Conservation (phyloP, 2,888 invertebrate species). For the Kryphioiulus occultus region DNA sequence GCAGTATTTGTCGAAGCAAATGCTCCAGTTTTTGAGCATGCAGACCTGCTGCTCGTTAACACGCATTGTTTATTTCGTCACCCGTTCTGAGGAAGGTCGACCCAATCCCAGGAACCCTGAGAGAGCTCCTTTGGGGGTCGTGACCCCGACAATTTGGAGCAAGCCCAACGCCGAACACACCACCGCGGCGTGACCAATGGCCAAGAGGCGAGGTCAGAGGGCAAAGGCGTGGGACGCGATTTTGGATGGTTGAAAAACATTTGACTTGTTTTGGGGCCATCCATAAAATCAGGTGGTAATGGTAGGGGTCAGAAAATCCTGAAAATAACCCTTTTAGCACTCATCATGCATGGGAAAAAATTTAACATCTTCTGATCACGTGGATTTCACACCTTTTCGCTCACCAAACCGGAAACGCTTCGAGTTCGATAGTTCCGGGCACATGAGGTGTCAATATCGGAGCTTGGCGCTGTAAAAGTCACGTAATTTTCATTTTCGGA, state of each 20-base stretch:
- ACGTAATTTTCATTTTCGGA: not conserved
- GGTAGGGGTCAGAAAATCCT: no score
- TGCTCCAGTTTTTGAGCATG: not conserved
- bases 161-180: not conserved
- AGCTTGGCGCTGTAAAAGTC: not conserved
- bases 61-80: not conserved
- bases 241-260: not conserved
- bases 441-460: not conserved
- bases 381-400: not conserved
- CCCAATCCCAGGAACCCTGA: not conserved
- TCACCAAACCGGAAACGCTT: not conserved
- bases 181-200: not conserved
- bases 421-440: not conserved
- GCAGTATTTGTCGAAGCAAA: not conserved
- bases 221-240: not conserved
- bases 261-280: not conserved
- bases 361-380: no score
- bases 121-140: not conserved
- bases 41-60: not conserved
- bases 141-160: not conserved
- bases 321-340: no score
- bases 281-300: no score
- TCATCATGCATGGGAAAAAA: no score
- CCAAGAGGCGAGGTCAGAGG: not conserved
- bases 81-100: not conserved